Evolutionary conservation across 2,888 invertebrate species (phyloP).

Genomic region (Glyphotaelius pellucidus): DNA sequence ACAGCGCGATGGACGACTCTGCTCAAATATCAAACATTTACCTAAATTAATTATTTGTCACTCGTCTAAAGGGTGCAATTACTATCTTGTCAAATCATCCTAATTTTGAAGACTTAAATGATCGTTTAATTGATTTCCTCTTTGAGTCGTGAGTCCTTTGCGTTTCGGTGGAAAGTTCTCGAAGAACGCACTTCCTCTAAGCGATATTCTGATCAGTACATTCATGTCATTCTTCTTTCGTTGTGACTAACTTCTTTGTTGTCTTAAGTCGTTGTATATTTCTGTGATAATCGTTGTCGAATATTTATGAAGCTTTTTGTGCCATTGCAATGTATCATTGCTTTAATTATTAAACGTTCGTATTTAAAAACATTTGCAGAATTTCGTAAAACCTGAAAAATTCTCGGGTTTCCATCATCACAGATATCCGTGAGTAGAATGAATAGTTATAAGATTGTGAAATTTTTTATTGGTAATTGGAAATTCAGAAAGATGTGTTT

Average conservation of each 20-base stretch:
- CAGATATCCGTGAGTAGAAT: not conserved
- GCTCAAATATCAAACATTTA: not conserved
- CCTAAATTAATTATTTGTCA: not conserved
- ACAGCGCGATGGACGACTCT: not conserved
- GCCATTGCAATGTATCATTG: not conserved
- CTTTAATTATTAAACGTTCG: conserved; percentile 18
- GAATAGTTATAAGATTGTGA: not conserved
- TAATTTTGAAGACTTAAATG: not conserved
- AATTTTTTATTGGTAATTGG: not conserved
- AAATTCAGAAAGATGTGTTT: not conserved
- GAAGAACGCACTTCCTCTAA: conserved; percentile 12
- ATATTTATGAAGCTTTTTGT: conserved; percentile 33
- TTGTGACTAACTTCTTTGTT: not conserved
- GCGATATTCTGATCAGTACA: not conserved
- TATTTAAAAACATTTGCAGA: not conserved
- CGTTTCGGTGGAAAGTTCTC: conserved; percentile 10
- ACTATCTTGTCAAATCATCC: not conserved
- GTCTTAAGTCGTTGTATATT: conserved; percentile 36
- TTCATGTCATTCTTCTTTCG: not conserved
- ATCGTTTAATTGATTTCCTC: not conserved
- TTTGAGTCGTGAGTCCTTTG: not conserved
- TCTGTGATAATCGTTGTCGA: conserved; percentile 11
- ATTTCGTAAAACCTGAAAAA: not conserved
- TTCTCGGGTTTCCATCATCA: not conserved
- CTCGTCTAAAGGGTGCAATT: not conserved